Conservation (phyloP, 2,113 vertebrate genomes). For the Empidonax traillii region DNA sequence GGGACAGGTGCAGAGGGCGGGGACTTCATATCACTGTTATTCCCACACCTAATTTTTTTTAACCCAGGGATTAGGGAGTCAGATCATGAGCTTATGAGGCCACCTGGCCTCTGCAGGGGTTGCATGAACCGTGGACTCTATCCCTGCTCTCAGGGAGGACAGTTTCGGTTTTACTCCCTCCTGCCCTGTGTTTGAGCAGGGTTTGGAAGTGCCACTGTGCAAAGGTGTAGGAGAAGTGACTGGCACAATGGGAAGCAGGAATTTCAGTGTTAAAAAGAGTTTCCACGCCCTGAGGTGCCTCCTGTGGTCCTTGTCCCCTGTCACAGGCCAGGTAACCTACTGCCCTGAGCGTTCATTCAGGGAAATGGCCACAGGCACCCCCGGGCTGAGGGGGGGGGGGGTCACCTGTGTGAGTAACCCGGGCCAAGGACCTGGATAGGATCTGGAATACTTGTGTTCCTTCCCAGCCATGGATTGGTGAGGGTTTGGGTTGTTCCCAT, state of each 20-base stretch:
- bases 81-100: neutral
- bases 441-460: neutral
- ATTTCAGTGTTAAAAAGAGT: neutral
- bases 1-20: neutral
- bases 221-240: neutral
- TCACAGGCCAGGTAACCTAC: rapidly evolving
- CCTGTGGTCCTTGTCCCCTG: neutral
- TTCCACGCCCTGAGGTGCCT: rapidly evolving
- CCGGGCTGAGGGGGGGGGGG: neutral
- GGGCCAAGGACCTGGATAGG: neutral
- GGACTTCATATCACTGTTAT: rapidly evolving
- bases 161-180: neutral
- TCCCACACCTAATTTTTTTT: neutral
- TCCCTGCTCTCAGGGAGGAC: neutral
- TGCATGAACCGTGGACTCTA: neutral
- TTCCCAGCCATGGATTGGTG: neutral
- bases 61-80: neutral
- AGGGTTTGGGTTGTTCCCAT: neutral
- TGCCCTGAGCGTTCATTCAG: neutral
- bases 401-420: rapidly evolving
- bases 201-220: rapidly evolving
- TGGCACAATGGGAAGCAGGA: rapidly evolving
- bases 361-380: neutral
- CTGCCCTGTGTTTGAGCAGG: neutral
- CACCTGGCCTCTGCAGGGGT: rapidly evolving